These are phyloP conservation scores for Drosophila parvula DNA, from an alignment of 1,140 invertebrate species.

Conservation along the genomic window DNA sequence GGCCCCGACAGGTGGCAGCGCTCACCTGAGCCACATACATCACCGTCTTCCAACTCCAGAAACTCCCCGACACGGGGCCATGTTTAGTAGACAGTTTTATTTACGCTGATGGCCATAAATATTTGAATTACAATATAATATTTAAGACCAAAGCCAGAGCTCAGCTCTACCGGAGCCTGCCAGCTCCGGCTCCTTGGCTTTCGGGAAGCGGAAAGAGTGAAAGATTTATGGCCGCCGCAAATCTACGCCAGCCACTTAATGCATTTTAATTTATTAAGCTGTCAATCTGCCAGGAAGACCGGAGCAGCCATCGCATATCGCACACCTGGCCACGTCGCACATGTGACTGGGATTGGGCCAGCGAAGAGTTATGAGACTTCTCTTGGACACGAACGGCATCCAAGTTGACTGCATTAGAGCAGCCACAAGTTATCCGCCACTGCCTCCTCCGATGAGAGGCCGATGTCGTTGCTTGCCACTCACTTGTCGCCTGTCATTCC, in stretches of 20 bases:
- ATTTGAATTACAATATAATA: slow-evolving; percentile 83
- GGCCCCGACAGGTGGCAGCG: slow-evolving; percentile 38
- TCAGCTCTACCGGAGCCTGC: neutral
- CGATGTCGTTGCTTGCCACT: slow-evolving; percentile 20
- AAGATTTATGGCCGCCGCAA: slow-evolving; percentile 78
- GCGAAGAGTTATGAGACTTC: slow-evolving; percentile 37
- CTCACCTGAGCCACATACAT: slow-evolving; percentile 63
- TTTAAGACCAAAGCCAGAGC: slow-evolving; percentile 67
- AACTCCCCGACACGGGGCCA: slow-evolving; percentile 3
- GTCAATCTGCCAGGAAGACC: slow-evolving; percentile 60
- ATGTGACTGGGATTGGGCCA: slow-evolving; percentile 20
- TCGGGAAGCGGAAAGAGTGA: slow-evolving; percentile 34
- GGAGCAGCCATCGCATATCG: neutral
- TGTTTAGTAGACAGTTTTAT: slow-evolving; percentile 79
- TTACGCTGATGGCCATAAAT: slow-evolving; percentile 82
- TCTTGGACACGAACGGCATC: slow-evolving; percentile 26
- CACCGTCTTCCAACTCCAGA: slow-evolving; percentile 25
- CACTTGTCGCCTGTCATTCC: slow-evolving; percentile 33
- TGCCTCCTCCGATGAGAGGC: neutral
- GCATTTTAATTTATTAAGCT: slow-evolving; percentile 82
- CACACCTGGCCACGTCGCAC: slow-evolving; percentile 17
- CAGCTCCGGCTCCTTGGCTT: neutral
- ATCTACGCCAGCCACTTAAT: slow-evolving; percentile 78
- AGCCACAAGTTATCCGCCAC: slow-evolving; percentile 7
- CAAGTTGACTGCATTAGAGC: slow-evolving; percentile 33